phyloP scores from a whole-genome alignment of 2,888 invertebrate species.

The Notodonta dromedarius region DNA sequence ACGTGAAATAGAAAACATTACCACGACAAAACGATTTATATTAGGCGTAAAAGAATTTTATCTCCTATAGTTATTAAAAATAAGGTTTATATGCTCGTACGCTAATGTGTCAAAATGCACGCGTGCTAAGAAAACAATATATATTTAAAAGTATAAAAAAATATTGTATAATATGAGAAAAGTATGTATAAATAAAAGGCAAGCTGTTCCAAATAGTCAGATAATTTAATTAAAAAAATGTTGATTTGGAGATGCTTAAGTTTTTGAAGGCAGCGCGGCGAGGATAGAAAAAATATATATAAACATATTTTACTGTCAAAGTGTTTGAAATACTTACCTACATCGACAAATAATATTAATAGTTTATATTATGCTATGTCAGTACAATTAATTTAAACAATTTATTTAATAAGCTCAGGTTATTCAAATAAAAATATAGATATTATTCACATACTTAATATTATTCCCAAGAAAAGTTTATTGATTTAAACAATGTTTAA shows the following conservation, averaged over 20 bases:
- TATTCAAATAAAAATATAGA: not conserved
- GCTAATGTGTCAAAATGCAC: conserved; percentile 80
- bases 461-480: too few relatives aligned
- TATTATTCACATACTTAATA: not conserved
- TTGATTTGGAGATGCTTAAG: conserved; percentile 50
- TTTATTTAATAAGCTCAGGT: not conserved
- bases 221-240: conserved; percentile 38
- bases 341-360: conserved; percentile 37
- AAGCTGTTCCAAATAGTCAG: conserved; percentile 45
- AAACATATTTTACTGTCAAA: conserved; percentile 37
- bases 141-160: conserved; percentile 43
- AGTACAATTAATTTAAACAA: conserved; percentile 48
- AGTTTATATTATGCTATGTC: conserved; percentile 32
- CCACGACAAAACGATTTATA: conserved; percentile 59
- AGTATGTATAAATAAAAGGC: conserved; percentile 37
- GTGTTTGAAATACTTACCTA: conserved; percentile 36
- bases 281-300: conserved; percentile 38
- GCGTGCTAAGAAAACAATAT: conserved; percentile 65
- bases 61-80: conserved; percentile 65
- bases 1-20: conserved; percentile 54
- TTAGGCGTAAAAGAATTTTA: conserved; percentile 71
- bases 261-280: conserved; percentile 13
- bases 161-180: conserved; percentile 46
- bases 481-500: not conserved
- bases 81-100: conserved; percentile 73